A percentile compares a stretch with the other conserved stretches of the same genome.
Conservation (phyloP, 1,140 invertebrate species). For the Coptotermes formosanus region DNA sequence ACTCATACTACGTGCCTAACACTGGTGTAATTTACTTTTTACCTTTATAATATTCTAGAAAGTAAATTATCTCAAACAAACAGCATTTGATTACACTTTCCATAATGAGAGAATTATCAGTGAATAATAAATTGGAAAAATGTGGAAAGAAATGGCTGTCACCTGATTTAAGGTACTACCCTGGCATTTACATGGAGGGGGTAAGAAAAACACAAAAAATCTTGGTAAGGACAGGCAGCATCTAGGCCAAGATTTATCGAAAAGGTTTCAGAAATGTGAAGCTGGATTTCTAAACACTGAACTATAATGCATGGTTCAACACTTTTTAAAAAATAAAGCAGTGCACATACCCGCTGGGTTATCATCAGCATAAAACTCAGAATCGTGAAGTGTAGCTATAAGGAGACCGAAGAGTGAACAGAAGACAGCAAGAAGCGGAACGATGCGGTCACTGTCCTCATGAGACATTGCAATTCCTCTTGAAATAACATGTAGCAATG, state of each 20-base stretch:
- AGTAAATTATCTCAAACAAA: too few species aligned
- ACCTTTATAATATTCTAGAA: too few species aligned
- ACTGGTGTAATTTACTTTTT: too few species aligned
- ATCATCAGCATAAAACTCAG: constrained; percentile 69
- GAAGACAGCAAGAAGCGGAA: constrained; percentile 80
- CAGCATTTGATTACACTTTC: too few species aligned
- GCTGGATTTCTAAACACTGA: constrained; percentile 21
- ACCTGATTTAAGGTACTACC: too few species aligned
- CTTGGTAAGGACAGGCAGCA: too few species aligned
- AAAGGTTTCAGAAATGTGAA: constrained; percentile 27
- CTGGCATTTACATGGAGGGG: too few species aligned
- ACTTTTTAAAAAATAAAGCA: constrained; percentile 40
- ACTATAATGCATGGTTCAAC: neutral
- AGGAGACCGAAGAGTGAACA: constrained; percentile 81
- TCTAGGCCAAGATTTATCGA: neutral
- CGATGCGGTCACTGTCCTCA: constrained; percentile 68
- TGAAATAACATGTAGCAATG: constrained; percentile 69
- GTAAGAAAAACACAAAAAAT: too few species aligned
- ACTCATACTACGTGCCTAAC: too few species aligned
- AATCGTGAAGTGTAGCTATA: constrained; percentile 83
- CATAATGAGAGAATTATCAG: too few species aligned
- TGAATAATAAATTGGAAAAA: too few species aligned
- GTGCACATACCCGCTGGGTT: constrained; percentile 44
- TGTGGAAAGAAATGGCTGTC: too few species aligned
- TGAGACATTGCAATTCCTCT: constrained; percentile 62